Evolutionary conservation across 2,113 vertebrate genomes (phyloP).

Genomic region (Nematolebias whitei): DNA sequence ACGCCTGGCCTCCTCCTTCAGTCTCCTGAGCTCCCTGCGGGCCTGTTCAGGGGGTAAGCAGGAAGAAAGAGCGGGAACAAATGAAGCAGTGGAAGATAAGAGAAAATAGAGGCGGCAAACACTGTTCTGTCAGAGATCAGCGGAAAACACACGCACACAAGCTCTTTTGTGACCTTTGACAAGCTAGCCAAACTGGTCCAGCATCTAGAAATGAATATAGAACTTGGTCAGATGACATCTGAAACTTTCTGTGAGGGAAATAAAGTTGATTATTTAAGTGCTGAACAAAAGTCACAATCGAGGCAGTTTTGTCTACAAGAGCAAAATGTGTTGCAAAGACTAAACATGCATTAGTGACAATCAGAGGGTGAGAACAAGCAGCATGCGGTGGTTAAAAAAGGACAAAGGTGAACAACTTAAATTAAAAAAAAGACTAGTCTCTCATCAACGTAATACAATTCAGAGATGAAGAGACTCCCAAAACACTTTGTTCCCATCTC

Average conservation of each 20-base stretch:
- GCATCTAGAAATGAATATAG: conserved; percentile 16
- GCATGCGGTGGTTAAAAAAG: conserved; percentile 31
- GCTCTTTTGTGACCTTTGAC: conserved; percentile 23
- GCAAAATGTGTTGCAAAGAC: conserved; percentile 22
- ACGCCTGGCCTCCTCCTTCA: conserved; percentile 98
- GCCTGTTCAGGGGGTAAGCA: conserved; percentile 82
- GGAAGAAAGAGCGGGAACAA: conserved; percentile 55
- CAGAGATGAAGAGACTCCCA: background rate
- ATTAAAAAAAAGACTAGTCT: too few species aligned
- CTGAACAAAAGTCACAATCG: conserved; percentile 29
- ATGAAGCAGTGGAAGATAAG: conserved; percentile 61
- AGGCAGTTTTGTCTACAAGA: conserved; percentile 34
- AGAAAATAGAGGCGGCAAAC: conserved; percentile 49
- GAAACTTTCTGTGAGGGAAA: conserved; percentile 33
- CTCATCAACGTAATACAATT: conserved; percentile 4
- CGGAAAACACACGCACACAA: conserved; percentile 18
- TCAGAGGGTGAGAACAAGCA: conserved; percentile 34
- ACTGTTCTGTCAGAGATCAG: conserved; percentile 45
- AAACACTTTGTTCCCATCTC: background rate
- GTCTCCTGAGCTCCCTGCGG: conserved; percentile 95
- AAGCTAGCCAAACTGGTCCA: conserved; percentile 25
- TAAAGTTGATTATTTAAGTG: background rate
- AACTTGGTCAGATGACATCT: conserved; percentile 29
- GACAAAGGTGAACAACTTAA: conserved; percentile 6
- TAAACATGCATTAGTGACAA: conserved; percentile 43